phyloP scores from a whole-genome alignment of 2,113 vertebrate species.

The Gymnogyps californianus region DNA sequence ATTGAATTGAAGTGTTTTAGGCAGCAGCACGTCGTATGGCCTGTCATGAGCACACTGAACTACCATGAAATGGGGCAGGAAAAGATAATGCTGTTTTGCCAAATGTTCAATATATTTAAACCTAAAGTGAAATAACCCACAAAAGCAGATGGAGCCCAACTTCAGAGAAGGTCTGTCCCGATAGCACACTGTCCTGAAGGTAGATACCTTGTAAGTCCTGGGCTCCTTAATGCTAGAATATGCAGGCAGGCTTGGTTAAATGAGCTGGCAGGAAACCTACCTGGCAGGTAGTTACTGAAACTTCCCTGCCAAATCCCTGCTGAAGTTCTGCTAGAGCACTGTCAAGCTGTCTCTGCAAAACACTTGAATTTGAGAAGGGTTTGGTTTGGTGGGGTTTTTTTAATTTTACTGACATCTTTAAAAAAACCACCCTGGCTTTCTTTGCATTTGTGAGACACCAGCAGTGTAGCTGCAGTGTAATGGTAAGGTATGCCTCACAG shows the following conservation, averaged over 20 bases:
- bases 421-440: neutral
- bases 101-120: neutral
- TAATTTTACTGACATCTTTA: neutral
- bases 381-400: neutral
- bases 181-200: fast-evolving
- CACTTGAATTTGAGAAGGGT: neutral
- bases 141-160: neutral
- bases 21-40: neutral
- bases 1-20: neutral
- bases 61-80: neutral
- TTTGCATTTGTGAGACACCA: neutral
- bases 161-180: neutral
- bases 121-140: neutral
- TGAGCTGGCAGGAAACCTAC: neutral
- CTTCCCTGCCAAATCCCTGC: neutral
- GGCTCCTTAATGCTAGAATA: neutral
- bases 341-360: neutral
- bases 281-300: neutral
- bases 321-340: neutral
- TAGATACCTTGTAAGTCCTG: neutral
- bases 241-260: neutral
- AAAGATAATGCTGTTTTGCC: neutral
- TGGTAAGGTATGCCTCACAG: neutral
- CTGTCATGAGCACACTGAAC: neutral
- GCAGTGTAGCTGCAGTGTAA: neutral